Base-by-base conservation (phyloP, 1,140 invertebrate genomes). In the Capitella teleta region DNA sequence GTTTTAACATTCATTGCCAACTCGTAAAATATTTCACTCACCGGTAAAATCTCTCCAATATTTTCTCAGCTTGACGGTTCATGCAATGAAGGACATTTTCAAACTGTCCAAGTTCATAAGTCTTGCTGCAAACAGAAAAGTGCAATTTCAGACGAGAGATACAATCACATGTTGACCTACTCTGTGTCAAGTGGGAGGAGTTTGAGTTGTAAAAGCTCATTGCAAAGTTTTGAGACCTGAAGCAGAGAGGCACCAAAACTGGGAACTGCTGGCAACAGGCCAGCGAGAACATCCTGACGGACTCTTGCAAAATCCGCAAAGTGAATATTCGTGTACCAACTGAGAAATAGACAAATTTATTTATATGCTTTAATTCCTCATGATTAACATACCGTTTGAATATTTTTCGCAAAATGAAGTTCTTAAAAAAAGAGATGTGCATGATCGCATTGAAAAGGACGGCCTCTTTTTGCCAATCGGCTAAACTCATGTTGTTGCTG, bases 401-500 rank as follows among this genome's bases (percentile, higher is more conserved):
- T 47, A 58, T 57, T 45, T 68, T 68, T 32, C 45, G 47, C 18
- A 61, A 54, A 4, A 71, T 60, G 45, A 60, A 71, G 49, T 68
- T 54, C 51, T 64, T 70, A 53, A 70, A 72, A 61, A 72, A 70
- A 18, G 69, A 66, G 30, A 72, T 68, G 16, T 51, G 43, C 8
- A 61, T 62, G 23, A 65, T 54, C 14, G 69, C 67, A 18, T 54
- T 60, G 61, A 63, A 68, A 8, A 72, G 40, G 0, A 70, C 67
- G 16, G 67, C 66, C 19, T 70, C 59, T 47, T 63, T 53, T 49
- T 68, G 64, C 69, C 69, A 72, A 16, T 69, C 67, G 4, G 61
- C 57, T 41, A 72, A 53, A 26, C 58, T 60, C 53, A 66, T 52
- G 40, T 53, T 64, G 49, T 72, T 67, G 23, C 57, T 47, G 6